Conservation (phyloP, 2,888 invertebrate genomes). For the Dusona sp. region DNA sequence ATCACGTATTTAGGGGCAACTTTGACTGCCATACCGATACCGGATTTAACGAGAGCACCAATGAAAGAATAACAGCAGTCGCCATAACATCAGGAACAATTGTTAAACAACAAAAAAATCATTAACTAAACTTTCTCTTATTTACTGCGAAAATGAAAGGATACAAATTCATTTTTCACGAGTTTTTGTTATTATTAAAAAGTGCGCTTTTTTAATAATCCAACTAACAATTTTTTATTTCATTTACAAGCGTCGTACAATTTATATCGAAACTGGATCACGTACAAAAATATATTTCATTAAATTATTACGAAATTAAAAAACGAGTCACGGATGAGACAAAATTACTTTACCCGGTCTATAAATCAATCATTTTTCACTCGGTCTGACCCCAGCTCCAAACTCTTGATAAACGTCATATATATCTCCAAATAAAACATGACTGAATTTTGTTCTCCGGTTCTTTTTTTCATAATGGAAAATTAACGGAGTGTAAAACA, state of each 20-base stretch:
- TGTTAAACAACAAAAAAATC: background rate
- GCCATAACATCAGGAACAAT: background rate
- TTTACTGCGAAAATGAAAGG: background rate
- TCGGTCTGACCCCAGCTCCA: background rate
- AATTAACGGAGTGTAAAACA: background rate
- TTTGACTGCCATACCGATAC: constrained; percentile 70
- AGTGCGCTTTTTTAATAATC: background rate
- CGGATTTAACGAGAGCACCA: constrained; percentile 74
- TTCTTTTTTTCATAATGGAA: background rate
- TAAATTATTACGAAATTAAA: background rate
- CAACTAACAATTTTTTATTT: background rate
- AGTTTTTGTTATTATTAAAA: background rate
- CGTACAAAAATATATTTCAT: background rate
- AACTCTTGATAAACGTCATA: background rate
- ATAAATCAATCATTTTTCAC: background rate
- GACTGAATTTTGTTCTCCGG: background rate
- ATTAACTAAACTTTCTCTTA: background rate
- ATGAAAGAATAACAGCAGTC: constrained; percentile 71
- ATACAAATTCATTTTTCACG: background rate
- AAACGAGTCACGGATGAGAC: background rate
- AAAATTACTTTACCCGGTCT: no score
- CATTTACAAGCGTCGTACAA: background rate
- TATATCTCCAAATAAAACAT: background rate
- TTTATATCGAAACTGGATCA: background rate
- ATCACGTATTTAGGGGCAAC: constrained; percentile 70